A percentile compares a stretch with the other conserved stretches of the same genome.
Conservation (phyloP, 2,797 vertebrate species). For the Tenualosa thibaudeaui region DNA sequence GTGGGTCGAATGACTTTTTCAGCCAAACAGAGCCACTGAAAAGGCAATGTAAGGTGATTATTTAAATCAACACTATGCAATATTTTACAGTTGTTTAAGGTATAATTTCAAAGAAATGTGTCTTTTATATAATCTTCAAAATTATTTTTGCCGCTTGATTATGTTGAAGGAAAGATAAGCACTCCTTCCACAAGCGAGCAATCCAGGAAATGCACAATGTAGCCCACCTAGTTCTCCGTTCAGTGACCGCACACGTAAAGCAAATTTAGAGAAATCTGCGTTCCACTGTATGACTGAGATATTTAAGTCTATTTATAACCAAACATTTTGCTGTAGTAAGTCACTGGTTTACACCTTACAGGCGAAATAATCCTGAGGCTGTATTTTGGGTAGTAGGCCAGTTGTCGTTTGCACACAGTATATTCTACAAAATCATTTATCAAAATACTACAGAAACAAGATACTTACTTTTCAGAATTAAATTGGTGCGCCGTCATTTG, state of each 20-base stretch:
- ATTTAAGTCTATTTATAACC: too few species aligned
- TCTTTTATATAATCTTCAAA: too few species aligned
- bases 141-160: too few species aligned
- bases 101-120: too few species aligned
- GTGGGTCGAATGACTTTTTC: neutral
- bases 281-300: too few species aligned
- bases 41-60: neutral
- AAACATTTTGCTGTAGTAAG: too few species aligned
- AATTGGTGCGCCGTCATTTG: neutral
- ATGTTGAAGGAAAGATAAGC: too few species aligned
- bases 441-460: neutral
- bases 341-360: too few species aligned
- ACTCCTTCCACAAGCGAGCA: neutral
- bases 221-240: neutral
- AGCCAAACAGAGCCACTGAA: neutral
- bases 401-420: too few species aligned
- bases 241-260: neutral
- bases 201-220: neutral
- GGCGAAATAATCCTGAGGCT: neutral
- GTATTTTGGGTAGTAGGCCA: too few species aligned
- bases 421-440: neutral
- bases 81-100: neutral
- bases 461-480: neutral
- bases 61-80: neutral
- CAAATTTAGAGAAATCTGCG: neutral